phyloP scores from a whole-genome alignment of 2,797 vertebrate species.

The Vespertilio murinus region DNA sequence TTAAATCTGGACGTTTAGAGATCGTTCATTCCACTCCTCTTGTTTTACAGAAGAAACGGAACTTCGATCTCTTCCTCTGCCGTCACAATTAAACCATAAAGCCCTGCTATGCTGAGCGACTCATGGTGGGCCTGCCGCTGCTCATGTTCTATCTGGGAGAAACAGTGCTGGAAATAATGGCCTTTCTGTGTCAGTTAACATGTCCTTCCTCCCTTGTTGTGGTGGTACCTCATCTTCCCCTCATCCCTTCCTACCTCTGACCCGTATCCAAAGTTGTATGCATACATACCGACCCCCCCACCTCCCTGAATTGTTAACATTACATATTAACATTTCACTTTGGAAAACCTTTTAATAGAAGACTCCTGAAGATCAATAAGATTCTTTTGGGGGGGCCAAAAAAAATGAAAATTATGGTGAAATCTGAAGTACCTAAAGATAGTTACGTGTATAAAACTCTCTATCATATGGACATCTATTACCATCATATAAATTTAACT shows the following conservation, averaged over 20 bases:
- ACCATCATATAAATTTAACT: background rate
- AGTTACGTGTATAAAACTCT: background rate
- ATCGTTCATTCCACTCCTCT: background rate
- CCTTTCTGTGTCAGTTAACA: background rate
- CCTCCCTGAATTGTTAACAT: background rate
- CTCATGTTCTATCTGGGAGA: background rate
- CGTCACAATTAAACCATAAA: background rate
- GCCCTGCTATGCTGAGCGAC: background rate
- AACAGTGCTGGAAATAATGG: background rate
- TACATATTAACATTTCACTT: background rate
- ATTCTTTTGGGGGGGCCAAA: background rate
- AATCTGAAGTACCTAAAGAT: background rate
- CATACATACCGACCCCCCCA: too few relatives aligned
- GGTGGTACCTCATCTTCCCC: background rate
- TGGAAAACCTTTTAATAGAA: background rate
- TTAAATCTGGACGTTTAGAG: background rate
- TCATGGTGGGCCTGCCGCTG: too few relatives aligned
- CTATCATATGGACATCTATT: background rate
- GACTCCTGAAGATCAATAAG: background rate
- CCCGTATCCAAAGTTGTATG: background rate
- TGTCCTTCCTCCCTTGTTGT: background rate
- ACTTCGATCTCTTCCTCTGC: background rate
- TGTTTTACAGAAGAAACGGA: slow-evolving; percentile 3
- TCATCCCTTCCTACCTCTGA: background rate
- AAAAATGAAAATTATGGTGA: background rate